Evolutionary conservation across 2,888 invertebrate genomes (phyloP), one percentile per base, ranked within the genome.

Genomic region (Synergus itoensis): DNA sequence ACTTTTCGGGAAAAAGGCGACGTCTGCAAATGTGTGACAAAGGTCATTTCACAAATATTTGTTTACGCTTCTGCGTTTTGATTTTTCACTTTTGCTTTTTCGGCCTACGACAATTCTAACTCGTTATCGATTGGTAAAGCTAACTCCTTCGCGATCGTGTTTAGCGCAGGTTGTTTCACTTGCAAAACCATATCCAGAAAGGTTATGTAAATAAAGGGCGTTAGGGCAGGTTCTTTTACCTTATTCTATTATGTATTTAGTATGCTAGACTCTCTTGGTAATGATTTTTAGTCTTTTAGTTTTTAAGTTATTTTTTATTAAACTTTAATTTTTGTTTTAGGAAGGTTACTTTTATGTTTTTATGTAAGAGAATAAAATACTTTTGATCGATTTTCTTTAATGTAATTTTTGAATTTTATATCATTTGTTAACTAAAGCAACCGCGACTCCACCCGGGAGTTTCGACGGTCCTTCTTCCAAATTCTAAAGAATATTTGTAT

Each of bases 401-500:
- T 60, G 9, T 60, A 12, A 21, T 12, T 60, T 60, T 60, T 21
- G 12, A 60, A 21, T 1, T 12, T 18, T 21, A 21, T 60, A 60
- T 21, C 11, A 60, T 18, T 60, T n/a, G 60, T 60, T 60, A 60
- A 12, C 9, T 53, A 60, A 60, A 60, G 2, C 60, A 60, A 60
- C 60, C 60, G 53, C n/a, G 53, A 53, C 53, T 53, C 53, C 53
- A n/a, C 8, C 53, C n/a, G 53, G 53, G 53, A 53, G 53, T 53
- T 53, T 53, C n/a, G 53, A 53, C 53, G 60, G 60, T 60, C 60
- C 48, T 60, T 28, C 21, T 78, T 69, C 75, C 18, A n/a, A 64
- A 77, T 45, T 73, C 63, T 73, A 64, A 53, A 67, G 62, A 75
- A 40, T 60, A 28, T 40, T 48, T 53, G 18, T 60, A n/a, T 12